Conservation (phyloP, 2,113 vertebrate species). For the Oxyruncus cristatus region DNA sequence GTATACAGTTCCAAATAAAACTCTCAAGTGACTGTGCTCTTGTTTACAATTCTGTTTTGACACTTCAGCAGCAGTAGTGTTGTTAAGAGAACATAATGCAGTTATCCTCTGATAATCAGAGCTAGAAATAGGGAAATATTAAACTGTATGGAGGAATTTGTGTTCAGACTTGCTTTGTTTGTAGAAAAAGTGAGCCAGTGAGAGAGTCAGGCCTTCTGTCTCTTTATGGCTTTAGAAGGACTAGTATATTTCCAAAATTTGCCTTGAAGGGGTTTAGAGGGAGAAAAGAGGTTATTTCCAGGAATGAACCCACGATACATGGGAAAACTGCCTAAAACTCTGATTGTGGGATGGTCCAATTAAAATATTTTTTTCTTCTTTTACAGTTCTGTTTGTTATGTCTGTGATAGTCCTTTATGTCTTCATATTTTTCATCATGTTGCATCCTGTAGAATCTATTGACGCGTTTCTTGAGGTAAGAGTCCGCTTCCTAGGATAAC, state of each 20-base stretch:
- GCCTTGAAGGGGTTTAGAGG: background rate
- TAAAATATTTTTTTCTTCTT: conserved; percentile 1
- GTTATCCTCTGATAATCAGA: background rate
- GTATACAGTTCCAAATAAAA: background rate
- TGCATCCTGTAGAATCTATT: conserved; percentile 80
- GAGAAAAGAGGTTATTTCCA: background rate
- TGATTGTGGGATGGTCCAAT: background rate
- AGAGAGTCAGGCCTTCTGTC: background rate
- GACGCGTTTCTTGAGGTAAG: conserved; percentile 86
- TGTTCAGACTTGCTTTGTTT: background rate
- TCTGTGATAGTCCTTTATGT: conserved; percentile 74
- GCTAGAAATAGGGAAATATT: background rate
- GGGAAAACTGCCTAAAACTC: background rate
- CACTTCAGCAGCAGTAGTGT: background rate
- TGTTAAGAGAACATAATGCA: background rate
- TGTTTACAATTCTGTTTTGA: background rate
- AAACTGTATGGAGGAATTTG: background rate
- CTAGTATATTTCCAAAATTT: background rate
- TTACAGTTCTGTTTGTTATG: conserved; percentile 76
- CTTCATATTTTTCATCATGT: conserved; percentile 87
- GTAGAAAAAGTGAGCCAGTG: background rate
- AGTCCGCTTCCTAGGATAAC: background rate
- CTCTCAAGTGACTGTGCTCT: background rate
- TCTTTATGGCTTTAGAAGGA: background rate
- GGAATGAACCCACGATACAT: background rate